Base-by-base conservation (phyloP, 2,113 vertebrate species). In the Nerophis lumbriciformis region DNA sequence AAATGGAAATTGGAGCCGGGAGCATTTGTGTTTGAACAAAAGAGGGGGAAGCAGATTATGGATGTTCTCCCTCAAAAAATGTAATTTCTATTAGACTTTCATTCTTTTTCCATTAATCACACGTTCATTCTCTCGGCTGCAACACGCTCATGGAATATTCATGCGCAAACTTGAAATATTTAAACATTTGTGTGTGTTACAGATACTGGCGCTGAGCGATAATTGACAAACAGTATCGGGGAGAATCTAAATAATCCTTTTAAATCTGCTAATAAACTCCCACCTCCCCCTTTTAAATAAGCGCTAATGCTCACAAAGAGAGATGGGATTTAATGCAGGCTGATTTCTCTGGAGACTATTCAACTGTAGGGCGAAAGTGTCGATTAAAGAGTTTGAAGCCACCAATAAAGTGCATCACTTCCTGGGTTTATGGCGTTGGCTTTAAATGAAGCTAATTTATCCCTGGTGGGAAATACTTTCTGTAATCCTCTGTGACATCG, bases 1-100 rank as follows among this genome's bases (percentile, higher is more conserved):
- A 45, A 53, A 53, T 53, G 51, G 28, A 53, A 53, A 53, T 53
- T 53, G 51, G 16, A 53, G 51, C 51, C 51, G 11, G 21, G 28
- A 53, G 51, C 51, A 53, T 53, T 53, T 35, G 21, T 53, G 28
- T 53, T 53, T 53, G 51, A 53, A 53, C 51, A 45, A 53, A 53
- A 53, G 51, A 53, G 51, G 8, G 51, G 16, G 51, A 53, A 53
- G 21, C 51, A 53, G 51, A 53, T 53, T 53, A 53, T 35, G 51
- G 28, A 53, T 53, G 51, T 53, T 11, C 11, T 11, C 42, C 42
- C 11, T 11, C 42, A 0, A 28, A 53, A 53, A 53, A 53, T 53
- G 8, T 53, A 53, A 53, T 53, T 53, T 53, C 51, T 53, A 53
- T 53, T 53, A 53, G 16, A 53, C 21, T 53, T 53, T 28, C 51